Evolutionary conservation across 1,140 invertebrate species (phyloP), one percentile per base, ranked within the genome.

Genomic region (Heliothis subflexa): DNA sequence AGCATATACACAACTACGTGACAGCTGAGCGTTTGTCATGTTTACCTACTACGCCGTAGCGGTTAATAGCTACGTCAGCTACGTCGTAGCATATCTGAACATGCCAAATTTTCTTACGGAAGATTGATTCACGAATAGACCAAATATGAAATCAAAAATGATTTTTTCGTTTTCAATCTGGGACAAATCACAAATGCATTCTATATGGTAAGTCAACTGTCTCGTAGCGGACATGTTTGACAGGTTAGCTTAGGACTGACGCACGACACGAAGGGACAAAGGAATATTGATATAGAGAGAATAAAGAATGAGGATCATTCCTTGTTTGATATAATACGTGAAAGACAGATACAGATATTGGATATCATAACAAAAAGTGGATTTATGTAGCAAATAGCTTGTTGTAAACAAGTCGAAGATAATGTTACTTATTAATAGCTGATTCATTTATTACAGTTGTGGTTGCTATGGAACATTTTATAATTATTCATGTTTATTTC

Each of bases 211-310:
- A 73, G 54, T 45, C 40, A 13, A 45, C 33, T 73, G 54, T 73
- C 33, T 33, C 71, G 33, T 25, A 10, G 12, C 7, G 40, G 18
- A 10, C 71, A 59, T 73, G 54, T 73, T 59, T 59, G 71, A 73
- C 54, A 59, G 55, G 71, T 33, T 73, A 61, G 54, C 55, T 59
- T 73, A 59, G 71, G 71, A 52, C 64, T 4, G 64, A 68, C 64
- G 12, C 64, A 21, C 57, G 57, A 59, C 21, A 28, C 45, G 64
- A 66, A 25, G 21, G 54, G 28, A 73, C 71, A 73, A 73, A 73
- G 71, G 71, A 73, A 73, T 47, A 61, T 73, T 59, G 71, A 59
- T 59, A 49, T 25, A 73, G 71, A 73, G 71, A 49, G 54, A 73
- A 73, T 73, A 73, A 73, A 73, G 55, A 61, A 73, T 73, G 71